Evolutionary conservation across 2,888 invertebrate genomes (phyloP), one percentile per base, ranked within the genome.

Genomic region (Phalera bucephala): DNA sequence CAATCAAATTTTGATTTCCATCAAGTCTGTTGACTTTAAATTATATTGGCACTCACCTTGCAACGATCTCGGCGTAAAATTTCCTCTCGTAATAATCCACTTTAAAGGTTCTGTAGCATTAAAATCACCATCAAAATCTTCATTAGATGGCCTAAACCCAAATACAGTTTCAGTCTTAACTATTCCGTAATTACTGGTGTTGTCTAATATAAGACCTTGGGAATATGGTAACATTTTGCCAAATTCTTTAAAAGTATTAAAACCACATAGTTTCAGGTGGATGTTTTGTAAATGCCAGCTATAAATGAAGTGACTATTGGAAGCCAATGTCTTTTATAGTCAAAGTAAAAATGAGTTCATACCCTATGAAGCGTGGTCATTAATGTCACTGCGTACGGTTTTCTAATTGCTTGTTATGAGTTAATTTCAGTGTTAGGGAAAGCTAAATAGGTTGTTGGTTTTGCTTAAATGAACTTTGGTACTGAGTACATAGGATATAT

Each of bases 151-250:
- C 1, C 62, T 59, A 35, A 80, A 82, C 0, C 78, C 76, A 36
- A 86, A 75, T 0, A 82, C 43, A 0, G 80, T 72, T 40, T 85
- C 83, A 0, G 81, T 83, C 36, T 84, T 85, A 11, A 83, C 73
- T 36, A 82, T 77, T 0, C 81, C 78, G 44, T 80, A 82, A 40
- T 84, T 78, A 48, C 65, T 81, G 0, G 71, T 38, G 23, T 72
- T 79, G 36, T 82, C 77, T 11, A 80, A 41, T 17, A 84, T 69
- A 1, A 81, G 33, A 0, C 75, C 77, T 5, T 72, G 68, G 0
- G 82, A 71, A 26, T 81, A 82, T 0, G 82, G 80, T 7, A 83
- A 44, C 81, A 83, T 86, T 44, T 57, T 61, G 2, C n/a, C n/a
- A 17, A 17, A 5, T 17, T 3, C 17, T 17, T 17, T 3, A 3